phyloP scores from a whole-genome alignment of 2,113 vertebrate genomes.

The Paramormyrops kingsleyae region DNA sequence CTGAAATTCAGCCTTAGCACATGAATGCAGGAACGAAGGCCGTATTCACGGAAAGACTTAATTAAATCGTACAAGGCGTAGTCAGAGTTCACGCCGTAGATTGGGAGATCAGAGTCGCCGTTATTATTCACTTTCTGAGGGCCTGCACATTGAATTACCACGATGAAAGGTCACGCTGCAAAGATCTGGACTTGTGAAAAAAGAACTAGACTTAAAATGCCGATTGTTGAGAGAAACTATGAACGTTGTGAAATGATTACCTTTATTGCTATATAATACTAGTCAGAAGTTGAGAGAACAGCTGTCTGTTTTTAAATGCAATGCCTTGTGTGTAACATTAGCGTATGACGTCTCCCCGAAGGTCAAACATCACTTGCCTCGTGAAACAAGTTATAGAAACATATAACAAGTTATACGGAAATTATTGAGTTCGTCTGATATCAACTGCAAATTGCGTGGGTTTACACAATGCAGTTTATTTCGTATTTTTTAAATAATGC shows the following conservation, averaged over 20 bases:
- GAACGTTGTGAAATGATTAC: not conserved
- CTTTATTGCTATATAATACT: not conserved
- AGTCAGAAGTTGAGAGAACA: not conserved
- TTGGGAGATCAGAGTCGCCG: not conserved
- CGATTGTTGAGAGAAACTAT: not conserved
- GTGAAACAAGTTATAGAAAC: not conserved
- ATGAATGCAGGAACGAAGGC: not conserved
- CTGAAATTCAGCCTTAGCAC: not conserved
- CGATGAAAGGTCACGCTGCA: not conserved
- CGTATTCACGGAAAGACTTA: not conserved
- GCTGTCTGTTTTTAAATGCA: not conserved
- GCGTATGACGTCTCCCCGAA: not conserved
- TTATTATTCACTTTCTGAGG: not conserved
- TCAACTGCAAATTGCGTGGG: not conserved
- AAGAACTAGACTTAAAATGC: not conserved
- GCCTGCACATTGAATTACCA: not conserved
- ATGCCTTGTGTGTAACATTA: not conserved
- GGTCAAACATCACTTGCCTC: not conserved
- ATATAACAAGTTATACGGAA: not conserved
- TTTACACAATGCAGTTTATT: not conserved
- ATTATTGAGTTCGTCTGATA: not conserved
- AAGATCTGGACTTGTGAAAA: not conserved
- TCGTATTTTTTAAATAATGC: not conserved
- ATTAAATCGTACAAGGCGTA: not conserved
- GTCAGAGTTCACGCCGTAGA: not conserved